These are phyloP conservation scores for Anarsia innoxiella DNA, from an alignment of 2,888 invertebrate genomes.

Conservation along the genomic window DNA sequence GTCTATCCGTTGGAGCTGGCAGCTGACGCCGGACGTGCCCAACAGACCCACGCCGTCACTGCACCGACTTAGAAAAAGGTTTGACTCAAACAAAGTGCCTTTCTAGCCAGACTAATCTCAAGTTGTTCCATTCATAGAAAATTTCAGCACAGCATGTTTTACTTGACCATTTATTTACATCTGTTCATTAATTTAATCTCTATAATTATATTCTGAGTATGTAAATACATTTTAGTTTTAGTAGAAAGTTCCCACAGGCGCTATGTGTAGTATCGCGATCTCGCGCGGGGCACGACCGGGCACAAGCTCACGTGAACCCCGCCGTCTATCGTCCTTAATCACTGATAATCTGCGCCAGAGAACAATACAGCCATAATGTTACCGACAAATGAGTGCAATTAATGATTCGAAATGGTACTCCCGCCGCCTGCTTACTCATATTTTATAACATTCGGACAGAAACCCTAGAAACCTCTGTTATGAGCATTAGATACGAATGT, in stretches of 20 bases:
- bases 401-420: slow-evolving; percentile 38
- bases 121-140: too few relatives aligned
- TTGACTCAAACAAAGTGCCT: slow-evolving; percentile 34
- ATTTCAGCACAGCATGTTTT: neutral
- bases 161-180: neutral
- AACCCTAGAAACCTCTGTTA: too few relatives aligned
- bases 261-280: slow-evolving; percentile 53
- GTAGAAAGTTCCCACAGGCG: slow-evolving; percentile 44
- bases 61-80: slow-evolving; percentile 72
- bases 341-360: slow-evolving; percentile 49
- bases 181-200: neutral
- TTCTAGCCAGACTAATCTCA: too few relatives aligned
- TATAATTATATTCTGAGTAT: neutral
- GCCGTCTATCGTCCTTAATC: slow-evolving; percentile 51
- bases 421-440: too few relatives aligned
- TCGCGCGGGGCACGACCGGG: slow-evolving; percentile 52
- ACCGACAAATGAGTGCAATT: slow-evolving; percentile 55
- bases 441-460: too few relatives aligned
- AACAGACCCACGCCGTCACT: slow-evolving; percentile 70
- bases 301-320: slow-evolving; percentile 47
- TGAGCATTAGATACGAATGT: too few relatives aligned
- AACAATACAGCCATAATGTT: slow-evolving; percentile 51
- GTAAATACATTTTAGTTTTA: neutral
- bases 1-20: slow-evolving; percentile 67
- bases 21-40: slow-evolving; percentile 65